Evolutionary conservation across 2,797 vertebrate species (phyloP).

Genomic region (Enoplosus armatus): DNA sequence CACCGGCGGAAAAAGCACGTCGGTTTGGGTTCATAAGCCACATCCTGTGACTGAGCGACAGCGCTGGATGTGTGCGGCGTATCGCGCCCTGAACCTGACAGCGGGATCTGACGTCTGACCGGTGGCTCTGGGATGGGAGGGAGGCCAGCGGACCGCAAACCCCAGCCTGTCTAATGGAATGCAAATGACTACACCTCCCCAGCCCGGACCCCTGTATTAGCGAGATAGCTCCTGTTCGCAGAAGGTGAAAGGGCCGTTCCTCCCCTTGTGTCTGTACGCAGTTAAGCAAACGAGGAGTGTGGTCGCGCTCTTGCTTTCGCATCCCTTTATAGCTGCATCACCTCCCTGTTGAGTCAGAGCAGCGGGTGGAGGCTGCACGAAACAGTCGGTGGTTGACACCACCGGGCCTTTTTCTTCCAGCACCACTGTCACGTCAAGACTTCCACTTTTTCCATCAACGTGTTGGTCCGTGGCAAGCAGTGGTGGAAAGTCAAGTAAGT

Average conservation of each 20-base stretch:
- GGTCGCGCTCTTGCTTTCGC: background rate
- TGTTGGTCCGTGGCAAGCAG: background rate
- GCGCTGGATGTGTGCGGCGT: conserved; percentile 13
- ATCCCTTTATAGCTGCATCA: background rate
- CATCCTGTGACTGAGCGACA: conserved; percentile 53
- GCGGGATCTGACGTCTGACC: background rate
- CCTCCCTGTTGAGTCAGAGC: background rate
- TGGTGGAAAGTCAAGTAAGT: background rate
- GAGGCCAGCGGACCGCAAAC: background rate
- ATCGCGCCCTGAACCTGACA: background rate
- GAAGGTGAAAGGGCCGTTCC: conserved; percentile 24
- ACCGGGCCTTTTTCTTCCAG: background rate
- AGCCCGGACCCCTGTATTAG: conserved; percentile 44
- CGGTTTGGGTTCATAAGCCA: conserved; percentile 51
- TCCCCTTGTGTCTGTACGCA: background rate
- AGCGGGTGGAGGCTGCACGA: background rate
- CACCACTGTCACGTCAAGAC: background rate
- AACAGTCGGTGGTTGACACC: background rate
- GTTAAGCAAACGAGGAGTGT: background rate
- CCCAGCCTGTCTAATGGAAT: background rate
- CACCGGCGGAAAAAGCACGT: conserved; percentile 39
- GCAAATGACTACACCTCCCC: background rate
- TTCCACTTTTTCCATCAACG: background rate
- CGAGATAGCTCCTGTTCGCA: conserved; percentile 42
- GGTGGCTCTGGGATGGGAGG: background rate